Base-by-base conservation (phyloP, 2,797 vertebrate genomes). In the Limosa lapponica region DNA sequence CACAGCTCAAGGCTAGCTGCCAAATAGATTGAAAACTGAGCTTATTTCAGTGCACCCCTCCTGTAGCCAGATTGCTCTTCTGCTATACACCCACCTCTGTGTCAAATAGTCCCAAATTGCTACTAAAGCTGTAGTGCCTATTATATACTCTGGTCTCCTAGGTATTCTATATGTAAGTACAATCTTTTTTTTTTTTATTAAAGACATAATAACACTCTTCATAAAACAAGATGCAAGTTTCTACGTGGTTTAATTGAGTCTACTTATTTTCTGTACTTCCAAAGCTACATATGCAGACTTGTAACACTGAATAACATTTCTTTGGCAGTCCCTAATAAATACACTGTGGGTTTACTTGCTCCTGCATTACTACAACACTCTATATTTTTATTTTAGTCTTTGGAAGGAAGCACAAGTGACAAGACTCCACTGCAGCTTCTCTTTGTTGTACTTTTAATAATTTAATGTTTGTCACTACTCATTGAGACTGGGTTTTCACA, bases 1-100 rank as follows among this genome's bases (percentile, higher is more conserved):
- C 87, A 88, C 30, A 86, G 49, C 69, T 71, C 87, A 94, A 93
- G 90, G 85, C 69, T 78, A 90, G 30, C 49, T 95, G 90, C 61
- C 82, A 95, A 87, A 49, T 2, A 82, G 82, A 83, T 91, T 83
- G 85, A 86, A 95, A 95, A 88, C 17, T 36, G 69, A 88, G 32
- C 8, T 94, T 78, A 54, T 87, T 73, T 85, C 67, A 81, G 14
- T 28, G 37, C 37, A 87, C 10, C 5, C 6, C n/a, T 78, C 82
- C 41, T 49, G 36, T 14, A 74, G 64, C 64, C 15, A 78, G n/a
- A 83, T 57, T 82, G 28, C 37, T 67, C 36, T 59, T 77, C 52
- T 70, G 28, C 28, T 34, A 2, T 44, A 32, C 15, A 43, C 23
- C 20, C 28, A 59, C 36, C 13, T 94, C 34, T 37, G 5, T 15